phyloP scores from a whole-genome alignment of 2,797 vertebrate species.

The Periparus ater region DNA sequence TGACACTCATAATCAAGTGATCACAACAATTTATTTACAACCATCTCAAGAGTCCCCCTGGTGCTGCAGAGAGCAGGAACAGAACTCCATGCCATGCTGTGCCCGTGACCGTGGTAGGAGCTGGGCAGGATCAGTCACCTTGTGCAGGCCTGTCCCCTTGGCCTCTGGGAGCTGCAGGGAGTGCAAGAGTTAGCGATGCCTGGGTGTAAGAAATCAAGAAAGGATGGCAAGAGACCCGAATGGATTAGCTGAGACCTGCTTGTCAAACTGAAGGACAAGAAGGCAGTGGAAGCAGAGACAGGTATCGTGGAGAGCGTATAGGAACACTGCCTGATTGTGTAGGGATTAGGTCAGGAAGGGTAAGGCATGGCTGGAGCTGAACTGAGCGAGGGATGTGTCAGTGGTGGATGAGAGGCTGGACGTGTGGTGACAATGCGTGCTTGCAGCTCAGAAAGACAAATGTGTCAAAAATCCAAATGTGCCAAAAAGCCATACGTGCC shows the following conservation, averaged over 20 bases:
- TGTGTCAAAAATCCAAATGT: not conserved
- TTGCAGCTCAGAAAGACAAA: not conserved
- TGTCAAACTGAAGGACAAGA: not conserved
- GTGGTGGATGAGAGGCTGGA: not conserved
- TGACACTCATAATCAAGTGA: not conserved
- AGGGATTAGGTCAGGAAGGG: not conserved
- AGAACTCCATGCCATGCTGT: not conserved
- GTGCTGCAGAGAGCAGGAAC: not conserved
- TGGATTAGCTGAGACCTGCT: not conserved
- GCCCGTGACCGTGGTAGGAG: not conserved
- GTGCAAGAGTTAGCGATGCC: not conserved
- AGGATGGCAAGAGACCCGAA: not conserved
- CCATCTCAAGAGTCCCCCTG: not conserved
- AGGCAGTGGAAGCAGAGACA: not conserved
- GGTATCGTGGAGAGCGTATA: not conserved
- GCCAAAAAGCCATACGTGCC: not conserved
- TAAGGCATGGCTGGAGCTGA: not conserved
- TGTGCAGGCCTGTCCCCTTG: not conserved
- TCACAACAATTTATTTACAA: not conserved
- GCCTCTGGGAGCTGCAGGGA: not conserved
- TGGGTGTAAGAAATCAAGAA: not conserved
- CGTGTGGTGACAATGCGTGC: not conserved
- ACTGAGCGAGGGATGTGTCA: not conserved
- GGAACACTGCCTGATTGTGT: not conserved
- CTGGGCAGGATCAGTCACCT: not conserved